Evolutionary conservation across 2,888 invertebrate species (phyloP), one percentile per base, ranked within the genome.

Genomic region (Prenolepis imparis): DNA sequence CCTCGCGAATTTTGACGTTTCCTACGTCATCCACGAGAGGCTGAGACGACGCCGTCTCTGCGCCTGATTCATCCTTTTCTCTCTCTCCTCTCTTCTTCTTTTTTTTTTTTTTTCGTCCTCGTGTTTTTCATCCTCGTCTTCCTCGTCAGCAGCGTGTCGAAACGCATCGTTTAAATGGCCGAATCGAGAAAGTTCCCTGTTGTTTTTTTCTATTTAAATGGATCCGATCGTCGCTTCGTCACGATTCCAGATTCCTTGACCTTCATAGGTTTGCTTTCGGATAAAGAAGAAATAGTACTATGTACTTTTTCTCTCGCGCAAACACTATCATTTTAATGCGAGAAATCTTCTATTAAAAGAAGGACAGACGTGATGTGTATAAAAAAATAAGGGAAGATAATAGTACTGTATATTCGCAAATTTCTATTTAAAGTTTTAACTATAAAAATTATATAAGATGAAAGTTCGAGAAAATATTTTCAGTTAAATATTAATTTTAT

Each of bases 101-200:
- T n/a, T n/a, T 52, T 66, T n/a, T 66, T 57, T 12, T 32, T 24
- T 12, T 78, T 15, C 32, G 21, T 36, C n/a, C 52, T 11, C 6
- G n/a, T 18, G 18, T 3, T 9, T 24, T 21, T 18, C 21, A 0
- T 36, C 36, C 66, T 48, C 66, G 32, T 52, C 48, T 39, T 32
- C 24, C 39, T 36, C 15, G 18, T n/a, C 9, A 8, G 24, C 44
- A 36, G 11, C 15, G 41, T 52, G 32, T 57, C 24, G 57, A 59
- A 74, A 59, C 67, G 75, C 70, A 57, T 36, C n/a, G 28, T 88
- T 88, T 88, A 88, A 87, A 86, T 84, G 84, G 82, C 83, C 52
- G 73, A 52, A 63, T 55, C 55, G 55, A n/a, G 66, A 32, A 55
- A 55, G 39, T 18, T 55, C 32, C 32, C 36, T n/a, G 74, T 70